Base-by-base conservation (phyloP, 2,797 vertebrate species). In the Leucoraja ocellata region DNA sequence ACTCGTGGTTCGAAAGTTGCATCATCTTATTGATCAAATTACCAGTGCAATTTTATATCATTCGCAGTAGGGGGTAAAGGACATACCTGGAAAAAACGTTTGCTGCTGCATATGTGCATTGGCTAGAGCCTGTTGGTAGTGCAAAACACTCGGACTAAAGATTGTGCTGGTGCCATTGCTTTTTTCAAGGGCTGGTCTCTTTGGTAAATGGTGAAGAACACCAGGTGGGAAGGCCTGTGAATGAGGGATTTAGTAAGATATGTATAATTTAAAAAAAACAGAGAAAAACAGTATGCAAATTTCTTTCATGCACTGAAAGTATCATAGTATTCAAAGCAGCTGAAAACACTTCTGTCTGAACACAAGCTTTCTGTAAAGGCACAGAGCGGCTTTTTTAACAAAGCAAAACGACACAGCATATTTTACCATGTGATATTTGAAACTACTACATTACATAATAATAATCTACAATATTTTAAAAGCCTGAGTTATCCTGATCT, bases 131-230 rank as follows among this genome's bases (percentile, higher is more conserved):
- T 99, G 98, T 95, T 99, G 98, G 96, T 99, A 99, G 96, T 99
- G 98, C 97, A 99, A 96, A 96, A 98, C 97, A 96, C 97, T 98
- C 95, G 98, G 98, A 94, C 96, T 98, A 96, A 99, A 97, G 94
- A 98, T 96, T 77, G 98, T 96, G 95, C 96, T 97, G 96, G 98
- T 96, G 94, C 98, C 98, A 95, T 97, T 97, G 96, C 96, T 98
- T 96, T 99, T 99, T 96, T 99, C 98, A 95, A 98, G 97, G 95
- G 98, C 98, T 97, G 95, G 97, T 97, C 98, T 98, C 98, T 99
- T 99, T 98, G 98, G 98, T 98, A 99, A 97, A 94, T 98, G 97
- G 93, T 98, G 98, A 95, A 99, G 97, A 95, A 98, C 94, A 94
- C 97, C 97, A 90, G 98, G 97, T 94, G 98, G 98, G 95, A 98